Conservation (phyloP, 1,140 invertebrate genomes). For the Drosophila bifasciata region DNA sequence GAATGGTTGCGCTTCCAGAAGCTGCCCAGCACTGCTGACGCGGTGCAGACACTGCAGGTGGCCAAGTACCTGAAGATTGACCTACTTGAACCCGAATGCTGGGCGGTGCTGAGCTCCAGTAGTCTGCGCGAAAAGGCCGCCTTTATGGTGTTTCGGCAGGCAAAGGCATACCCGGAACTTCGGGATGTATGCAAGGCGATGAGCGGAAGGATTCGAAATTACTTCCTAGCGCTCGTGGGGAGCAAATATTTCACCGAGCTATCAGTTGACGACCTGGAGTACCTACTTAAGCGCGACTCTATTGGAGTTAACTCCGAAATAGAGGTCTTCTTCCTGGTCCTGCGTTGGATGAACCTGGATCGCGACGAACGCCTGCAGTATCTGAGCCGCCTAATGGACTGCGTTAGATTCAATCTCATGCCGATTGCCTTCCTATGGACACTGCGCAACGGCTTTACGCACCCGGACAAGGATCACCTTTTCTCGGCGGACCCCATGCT, state of each 20-base stretch:
- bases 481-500: slow-evolving; percentile 22
- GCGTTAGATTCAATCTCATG: slow-evolving; percentile 31
- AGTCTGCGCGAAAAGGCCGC: slow-evolving; percentile 7
- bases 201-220: slow-evolving; percentile 9
- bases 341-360: slow-evolving; percentile 34
- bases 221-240: slow-evolving; percentile 40
- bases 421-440: slow-evolving; percentile 23
- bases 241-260: slow-evolving; percentile 10
- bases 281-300: slow-evolving; percentile 1
- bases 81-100: slow-evolving; percentile 5
- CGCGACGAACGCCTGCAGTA: slow-evolving; percentile 3
- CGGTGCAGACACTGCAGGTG: slow-evolving; percentile 17
- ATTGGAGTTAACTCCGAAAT: slow-evolving; percentile 51
- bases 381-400: slow-evolving; percentile 23
- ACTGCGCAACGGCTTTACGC: slow-evolving; percentile 8
- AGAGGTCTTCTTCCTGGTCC: slow-evolving; percentile 43
- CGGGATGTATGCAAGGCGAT: background rate
- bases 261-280: background rate
- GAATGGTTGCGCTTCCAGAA: slow-evolving; percentile 28
- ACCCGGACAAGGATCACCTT: background rate
- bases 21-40: fast-evolving
- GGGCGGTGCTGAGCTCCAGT: background rate
- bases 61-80: slow-evolving; percentile 7
- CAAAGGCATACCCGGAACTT: slow-evolving; percentile 4
- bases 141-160: slow-evolving; percentile 9